Evolutionary conservation across 2,113 vertebrate genomes (phyloP), one percentile per base, ranked within the genome.

Genomic region (Ptychochromis oligacanthus): DNA sequence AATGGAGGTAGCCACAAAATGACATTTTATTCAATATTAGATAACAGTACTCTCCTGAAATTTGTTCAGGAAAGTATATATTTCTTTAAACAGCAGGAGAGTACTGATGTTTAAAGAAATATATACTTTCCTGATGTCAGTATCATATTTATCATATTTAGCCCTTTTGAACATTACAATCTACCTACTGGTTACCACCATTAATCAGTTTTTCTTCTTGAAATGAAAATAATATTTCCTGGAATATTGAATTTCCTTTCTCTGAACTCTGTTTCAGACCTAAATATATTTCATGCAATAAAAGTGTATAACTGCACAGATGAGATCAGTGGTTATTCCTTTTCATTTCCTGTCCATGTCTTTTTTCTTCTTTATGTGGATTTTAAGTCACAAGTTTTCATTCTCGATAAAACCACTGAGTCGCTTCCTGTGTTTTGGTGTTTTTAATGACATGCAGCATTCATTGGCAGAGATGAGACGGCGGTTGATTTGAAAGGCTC

Each of bases 401-500:
- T 55, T 88, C 67, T 85, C 83, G 67, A 92, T 84, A 84, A 85
- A 86, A 91, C 83, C 72, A 90, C 76, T 76, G 80, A 91, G 89
- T 83, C 26, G 58, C 79, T 80, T 87, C 81, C 55, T 83, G 61
- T 88, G 91, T 83, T 89, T 87, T 83, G 81, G 61, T 86, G 83
- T 93, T 91, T 94, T 94, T 94, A 90, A 95, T 92, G 81, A 83
- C 79, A 89, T 83, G 81, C 87, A 79, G 82, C 74, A 79, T 89
- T 92, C 89, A 87, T 81, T 93, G 92, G 92, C 79, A 87, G 86
- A 90, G 89, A 89, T 91, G 89, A 90, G 89, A 93, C 77, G 72
- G 88, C 77, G 77, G 86, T 38, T 64, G 76, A 79, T 93, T 92
- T 92, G 88, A 89, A 93, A 91, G 84, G 76, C 81, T 90, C 86